Evolutionary conservation across 2,888 invertebrate species (phyloP).

Genomic region (Drosophila percnosoma): DNA sequence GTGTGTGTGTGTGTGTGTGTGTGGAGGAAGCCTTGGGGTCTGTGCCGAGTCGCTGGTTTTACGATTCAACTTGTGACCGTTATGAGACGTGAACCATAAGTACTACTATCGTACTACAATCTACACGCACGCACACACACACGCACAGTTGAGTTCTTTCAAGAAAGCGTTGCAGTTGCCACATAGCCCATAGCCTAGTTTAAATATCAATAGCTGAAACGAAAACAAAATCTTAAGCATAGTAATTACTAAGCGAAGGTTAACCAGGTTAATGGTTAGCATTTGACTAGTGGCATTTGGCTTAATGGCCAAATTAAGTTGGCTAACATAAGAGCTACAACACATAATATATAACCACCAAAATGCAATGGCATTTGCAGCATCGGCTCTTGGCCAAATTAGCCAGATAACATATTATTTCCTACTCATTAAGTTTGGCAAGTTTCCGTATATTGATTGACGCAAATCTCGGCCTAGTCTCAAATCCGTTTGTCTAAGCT

Average conservation of each 20-base stretch:
- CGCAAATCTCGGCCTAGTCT: background rate
- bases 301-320: slow-evolving; percentile 5
- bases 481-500: background rate
- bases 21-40: slow-evolving; percentile 63
- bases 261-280: slow-evolving; percentile 72
- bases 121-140: background rate
- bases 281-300: slow-evolving; percentile 26
- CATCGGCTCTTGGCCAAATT: background rate
- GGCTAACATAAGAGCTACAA: slow-evolving; percentile 11
- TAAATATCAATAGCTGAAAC: slow-evolving; percentile 30
- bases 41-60: slow-evolving; percentile 66
- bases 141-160: slow-evolving; percentile 55
- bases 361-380: background rate
- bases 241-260: slow-evolving; percentile 39
- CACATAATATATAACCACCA: background rate
- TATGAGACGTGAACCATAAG: slow-evolving; percentile 51
- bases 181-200: slow-evolving; percentile 32
- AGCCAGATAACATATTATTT: background rate
- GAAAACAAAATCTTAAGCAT: slow-evolving; percentile 14
- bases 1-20: background rate
- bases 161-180: slow-evolving; percentile 30
- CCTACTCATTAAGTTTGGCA: background rate
- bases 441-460: background rate
- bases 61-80: slow-evolving; percentile 67
- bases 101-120: slow-evolving; percentile 24